phyloP scores from a whole-genome alignment of 2,113 vertebrate species.

The Phoxinus phoxinus region DNA sequence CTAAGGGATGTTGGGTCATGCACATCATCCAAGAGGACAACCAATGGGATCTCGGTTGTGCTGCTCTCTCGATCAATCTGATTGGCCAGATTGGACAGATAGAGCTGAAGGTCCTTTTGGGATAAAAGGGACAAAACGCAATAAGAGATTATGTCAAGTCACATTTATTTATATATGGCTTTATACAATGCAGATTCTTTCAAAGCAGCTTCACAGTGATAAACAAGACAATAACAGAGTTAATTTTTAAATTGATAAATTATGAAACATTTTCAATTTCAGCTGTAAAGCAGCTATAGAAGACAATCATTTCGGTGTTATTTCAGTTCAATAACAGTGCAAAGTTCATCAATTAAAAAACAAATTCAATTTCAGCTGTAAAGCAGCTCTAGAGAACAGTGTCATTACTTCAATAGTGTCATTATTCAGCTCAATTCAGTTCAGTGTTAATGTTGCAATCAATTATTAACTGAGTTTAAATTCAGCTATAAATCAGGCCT shows the following conservation, averaged over 20 bases:
- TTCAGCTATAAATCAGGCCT: too few relatives aligned
- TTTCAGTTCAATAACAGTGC: too few relatives aligned
- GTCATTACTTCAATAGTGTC: not conserved
- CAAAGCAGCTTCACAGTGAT: not conserved
- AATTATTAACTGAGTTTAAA: too few relatives aligned
- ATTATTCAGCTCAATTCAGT: not conserved
- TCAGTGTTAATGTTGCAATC: too few relatives aligned
- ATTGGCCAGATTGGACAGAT: constrained; percentile 95
- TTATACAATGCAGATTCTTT: not conserved
- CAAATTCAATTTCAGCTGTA: not conserved
- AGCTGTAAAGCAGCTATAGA: not conserved
- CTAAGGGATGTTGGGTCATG: constrained; percentile 89
- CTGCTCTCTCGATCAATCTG: constrained; percentile 92
- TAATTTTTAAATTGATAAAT: too few relatives aligned
- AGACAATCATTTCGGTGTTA: not conserved
- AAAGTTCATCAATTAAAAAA: not conserved
- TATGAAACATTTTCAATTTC: not conserved
- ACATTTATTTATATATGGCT: not conserved
- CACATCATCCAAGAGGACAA: constrained; percentile 93
- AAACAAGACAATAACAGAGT: not conserved
- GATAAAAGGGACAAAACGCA: not conserved
- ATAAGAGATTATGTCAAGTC: not conserved
- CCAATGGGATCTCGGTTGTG: constrained; percentile 85
- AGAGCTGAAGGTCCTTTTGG: constrained; percentile 91
- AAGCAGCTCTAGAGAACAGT: not conserved